Base-by-base conservation (phyloP, 2,888 invertebrate species). In the Lasioglossum pauxillum region DNA sequence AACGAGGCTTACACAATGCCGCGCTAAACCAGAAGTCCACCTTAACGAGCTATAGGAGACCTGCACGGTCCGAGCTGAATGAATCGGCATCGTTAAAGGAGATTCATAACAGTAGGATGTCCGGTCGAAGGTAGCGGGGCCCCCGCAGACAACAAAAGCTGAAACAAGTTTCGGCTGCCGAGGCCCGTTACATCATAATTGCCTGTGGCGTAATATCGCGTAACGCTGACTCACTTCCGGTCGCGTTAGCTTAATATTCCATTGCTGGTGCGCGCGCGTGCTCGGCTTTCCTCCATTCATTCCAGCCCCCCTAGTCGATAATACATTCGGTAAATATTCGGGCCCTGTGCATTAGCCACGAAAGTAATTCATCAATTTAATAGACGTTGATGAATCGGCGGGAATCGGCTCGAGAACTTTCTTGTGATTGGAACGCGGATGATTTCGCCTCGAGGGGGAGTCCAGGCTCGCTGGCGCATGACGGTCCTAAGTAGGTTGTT, bases 171-270 rank as follows among this genome's bases (percentile, higher is more conserved):
- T 79, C 64, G 67, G 53, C 78, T 67, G 49, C 35, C 35, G 67
- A 38, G 38, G 60, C 72, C 72, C 57, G 72, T 86, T 82, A 80
- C 83, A 72, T 86, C 86, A 80, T 73, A 80, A 82, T 86, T 77
- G 60, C 41, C 16, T 35, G 49, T 64, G 49, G 69, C 79, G 82
- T 82, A 82, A 86, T 78, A 57, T 64, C 77, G 49, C 80, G 73
- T 69, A 44, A 53, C 74, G 86, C 76, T 80, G 79, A 87, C 79
- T 87, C 82, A 86, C 71, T 87, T 87, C 80, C 86, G 82, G 46
- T 23, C 76, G 57, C 44, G 67, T 82, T 78, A n/a, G 72, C 64
- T 75, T 82, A 80, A 86, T 80, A 82, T 80, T 82, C 85, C 82
- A 60, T 49, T 53, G 31, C 44, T 75, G 82, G 72, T 64, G 77